phyloP scores from a whole-genome alignment of 2,888 invertebrate species.

The Epistrophe grossulariae region DNA sequence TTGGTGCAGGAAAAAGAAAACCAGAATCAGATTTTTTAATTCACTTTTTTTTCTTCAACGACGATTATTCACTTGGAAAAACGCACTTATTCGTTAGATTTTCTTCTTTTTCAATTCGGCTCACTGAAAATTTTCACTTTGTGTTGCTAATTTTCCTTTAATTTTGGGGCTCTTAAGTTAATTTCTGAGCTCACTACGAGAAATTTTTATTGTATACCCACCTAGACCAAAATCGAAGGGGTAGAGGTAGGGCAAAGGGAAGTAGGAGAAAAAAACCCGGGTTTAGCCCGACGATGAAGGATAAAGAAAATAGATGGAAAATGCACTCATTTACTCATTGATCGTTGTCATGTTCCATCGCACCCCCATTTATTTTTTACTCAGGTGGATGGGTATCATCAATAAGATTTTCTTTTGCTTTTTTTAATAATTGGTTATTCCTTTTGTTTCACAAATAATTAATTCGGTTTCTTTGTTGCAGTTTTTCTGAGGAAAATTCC shows the following conservation, averaged over 20 bases:
- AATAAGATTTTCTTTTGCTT: neutral
- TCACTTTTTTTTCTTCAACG: conserved; percentile 13
- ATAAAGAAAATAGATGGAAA: conserved; percentile 35
- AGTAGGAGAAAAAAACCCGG: conserved; percentile 55
- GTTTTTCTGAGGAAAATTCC: conserved; percentile 29
- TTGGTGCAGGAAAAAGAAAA: conserved; percentile 57
- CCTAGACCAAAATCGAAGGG: conserved; percentile 18
- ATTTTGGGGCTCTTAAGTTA: conserved; percentile 39
- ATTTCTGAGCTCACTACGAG: conserved; percentile 42
- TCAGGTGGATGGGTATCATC: conserved; percentile 58
- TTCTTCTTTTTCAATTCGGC: conserved; percentile 30
- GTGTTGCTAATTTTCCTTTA: conserved; percentile 14
- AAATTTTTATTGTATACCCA: conserved; percentile 18
- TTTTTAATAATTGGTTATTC: conserved; percentile 19
- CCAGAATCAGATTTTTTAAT: conserved; percentile 57
- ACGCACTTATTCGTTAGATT: conserved; percentile 57
- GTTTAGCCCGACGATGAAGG: conserved; percentile 45
- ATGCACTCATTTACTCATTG: conserved; percentile 72
- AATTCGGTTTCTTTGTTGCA: conserved; percentile 29
- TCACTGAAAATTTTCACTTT: conserved; percentile 60
- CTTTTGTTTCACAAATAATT: neutral
- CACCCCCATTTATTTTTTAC: conserved; percentile 59
- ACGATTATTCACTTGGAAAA: conserved; percentile 58
- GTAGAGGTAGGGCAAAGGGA: conserved; percentile 41
- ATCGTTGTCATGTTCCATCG: conserved; percentile 72